Percentiles rank a stretch among this genome's conserved stretches.
Evolutionary conservation across 2,888 invertebrate genomes (phyloP).

Genomic region (Pristionchus arcanus): DNA sequence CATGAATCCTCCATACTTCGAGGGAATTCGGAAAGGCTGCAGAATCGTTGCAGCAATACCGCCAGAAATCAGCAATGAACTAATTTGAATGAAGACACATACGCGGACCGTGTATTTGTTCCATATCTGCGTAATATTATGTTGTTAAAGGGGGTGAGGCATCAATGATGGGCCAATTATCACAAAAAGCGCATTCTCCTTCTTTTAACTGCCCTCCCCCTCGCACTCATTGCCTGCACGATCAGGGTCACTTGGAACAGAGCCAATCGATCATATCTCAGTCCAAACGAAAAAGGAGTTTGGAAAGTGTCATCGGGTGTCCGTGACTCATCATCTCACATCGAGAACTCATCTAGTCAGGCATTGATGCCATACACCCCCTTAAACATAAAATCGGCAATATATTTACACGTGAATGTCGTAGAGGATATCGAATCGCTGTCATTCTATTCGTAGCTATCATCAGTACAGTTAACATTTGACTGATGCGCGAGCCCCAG

Average conservation of each 20-base stretch:
- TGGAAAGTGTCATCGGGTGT: no score
- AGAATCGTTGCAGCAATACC: neutral
- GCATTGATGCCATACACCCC: no score
- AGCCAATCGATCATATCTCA: no score
- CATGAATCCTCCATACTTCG: neutral
- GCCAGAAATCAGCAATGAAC: neutral
- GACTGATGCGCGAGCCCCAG: conserved; percentile 20
- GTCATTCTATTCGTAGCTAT: neutral
- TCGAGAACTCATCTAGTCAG: no score
- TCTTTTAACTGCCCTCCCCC: no score
- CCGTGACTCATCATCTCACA: no score
- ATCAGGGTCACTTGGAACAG: no score
- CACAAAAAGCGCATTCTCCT: no score
- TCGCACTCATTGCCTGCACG: no score
- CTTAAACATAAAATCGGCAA: neutral
- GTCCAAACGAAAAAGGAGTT: no score
- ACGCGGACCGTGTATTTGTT: neutral
- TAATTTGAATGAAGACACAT: neutral
- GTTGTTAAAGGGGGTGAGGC: no score
- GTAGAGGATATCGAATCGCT: neutral
- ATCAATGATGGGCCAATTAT: no score
- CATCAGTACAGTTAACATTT: neutral
- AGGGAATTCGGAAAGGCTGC: neutral
- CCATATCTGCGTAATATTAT: neutral
- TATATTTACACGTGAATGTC: neutral